phyloP scores from a whole-genome alignment of 2,888 invertebrate genomes.

The Acrobasis repandana region DNA sequence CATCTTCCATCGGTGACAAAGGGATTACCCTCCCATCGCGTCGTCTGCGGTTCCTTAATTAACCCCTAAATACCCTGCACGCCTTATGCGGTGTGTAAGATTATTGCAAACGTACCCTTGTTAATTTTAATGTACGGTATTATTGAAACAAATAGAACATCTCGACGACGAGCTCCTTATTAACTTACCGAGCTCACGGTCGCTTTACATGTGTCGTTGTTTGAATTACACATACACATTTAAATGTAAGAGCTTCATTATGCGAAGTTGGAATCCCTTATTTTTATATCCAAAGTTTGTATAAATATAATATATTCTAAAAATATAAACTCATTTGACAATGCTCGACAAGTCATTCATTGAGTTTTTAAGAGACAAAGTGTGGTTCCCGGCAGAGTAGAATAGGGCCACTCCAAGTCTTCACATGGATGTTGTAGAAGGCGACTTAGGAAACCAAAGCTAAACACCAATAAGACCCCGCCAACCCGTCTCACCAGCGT shows the following conservation, averaged over 20 bases:
- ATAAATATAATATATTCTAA: too few relatives aligned
- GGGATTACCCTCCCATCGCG: constrained; percentile 65
- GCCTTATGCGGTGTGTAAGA: constrained; percentile 65
- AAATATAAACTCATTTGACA: too few relatives aligned
- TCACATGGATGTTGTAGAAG: too few relatives aligned
- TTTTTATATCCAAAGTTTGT: neutral
- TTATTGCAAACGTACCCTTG: constrained; percentile 73
- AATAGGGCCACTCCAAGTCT: too few relatives aligned
- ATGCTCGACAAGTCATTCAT: too few relatives aligned
- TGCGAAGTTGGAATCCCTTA: neutral
- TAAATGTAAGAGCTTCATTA: constrained; percentile 18
- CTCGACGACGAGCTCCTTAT: constrained; percentile 50
- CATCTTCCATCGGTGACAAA: constrained; percentile 73
- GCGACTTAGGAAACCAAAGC: too few relatives aligned
- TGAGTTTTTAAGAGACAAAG: too few relatives aligned
- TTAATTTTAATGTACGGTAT: constrained; percentile 74
- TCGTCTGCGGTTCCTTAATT: constrained; percentile 80
- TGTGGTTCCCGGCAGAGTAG: too few relatives aligned
- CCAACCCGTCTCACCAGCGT: too few relatives aligned
- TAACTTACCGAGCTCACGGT: constrained; percentile 46
- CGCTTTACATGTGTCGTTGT: constrained; percentile 40
- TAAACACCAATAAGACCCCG: too few relatives aligned
- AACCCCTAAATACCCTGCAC: constrained; percentile 76
- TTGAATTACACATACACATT: constrained; percentile 34
- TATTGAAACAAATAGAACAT: constrained; percentile 71